Evolutionary conservation across 2,888 invertebrate species (phyloP), one percentile per base, ranked within the genome.

Genomic region (Drosophila tripunctata): DNA sequence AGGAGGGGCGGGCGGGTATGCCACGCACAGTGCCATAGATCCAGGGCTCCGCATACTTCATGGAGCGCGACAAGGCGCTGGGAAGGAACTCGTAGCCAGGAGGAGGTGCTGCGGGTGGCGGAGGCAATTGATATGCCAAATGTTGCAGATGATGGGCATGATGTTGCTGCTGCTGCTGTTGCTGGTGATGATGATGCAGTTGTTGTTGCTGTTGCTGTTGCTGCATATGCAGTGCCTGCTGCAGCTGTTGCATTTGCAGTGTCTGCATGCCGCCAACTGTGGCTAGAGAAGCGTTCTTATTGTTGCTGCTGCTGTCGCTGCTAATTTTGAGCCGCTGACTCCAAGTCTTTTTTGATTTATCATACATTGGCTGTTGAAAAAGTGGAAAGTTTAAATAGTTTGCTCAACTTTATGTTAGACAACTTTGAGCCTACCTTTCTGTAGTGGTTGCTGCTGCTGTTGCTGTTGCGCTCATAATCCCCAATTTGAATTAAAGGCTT

Each of bases 1-100:
- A 87, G 79, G 92, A 92, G 68, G 87, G 88, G 72, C 93, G 92
- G 71, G 92, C 93, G 43, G 88, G 92, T 73, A 92, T 90, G 15
- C 92, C 92, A 82, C 95, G 92, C 1, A 96, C 94, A 31, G 95
- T 96, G 80, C 96, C 96, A 89, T 96, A 96, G 12, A 96, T 93
- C 96, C 96, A 96, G 55, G 96, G 95, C 88, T 96, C 96, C 31
- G 95, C 95, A 92, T 95, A 96, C 90, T 95, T 94, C 96, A 96
- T 96, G 88, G 96, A 96, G 90, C 95, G 95, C 61, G 95, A 95
- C 51, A 96, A 90, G n/a, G 95, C 94, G 72, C 86, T 88, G 54
- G 94, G 94, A 75, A 91, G 62, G 66, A 88, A 91, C 31, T 91
- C 91, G 45, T 88, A 83, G 56, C 76, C 70, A 7, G 70, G 66